Percentiles rank a stretch among this genome's conserved stretches.
Conservation (phyloP, 2,797 vertebrate genomes). For the Oceanodroma leucorhoa region DNA sequence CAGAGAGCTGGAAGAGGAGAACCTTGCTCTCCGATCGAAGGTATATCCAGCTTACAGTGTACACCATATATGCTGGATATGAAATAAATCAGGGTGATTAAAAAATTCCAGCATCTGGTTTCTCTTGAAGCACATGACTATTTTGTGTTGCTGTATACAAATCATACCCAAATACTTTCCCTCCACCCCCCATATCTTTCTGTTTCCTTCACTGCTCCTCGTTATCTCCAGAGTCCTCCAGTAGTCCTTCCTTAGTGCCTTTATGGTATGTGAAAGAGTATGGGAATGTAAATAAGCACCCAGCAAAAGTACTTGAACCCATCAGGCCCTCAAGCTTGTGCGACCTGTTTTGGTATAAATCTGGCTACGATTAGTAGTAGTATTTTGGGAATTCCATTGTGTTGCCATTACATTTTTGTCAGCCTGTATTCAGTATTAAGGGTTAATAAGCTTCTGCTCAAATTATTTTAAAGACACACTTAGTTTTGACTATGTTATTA, state of each 20-base stretch:
- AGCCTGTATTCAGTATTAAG: background rate
- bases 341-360: background rate
- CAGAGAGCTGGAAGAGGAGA: slow-evolving; percentile 93
- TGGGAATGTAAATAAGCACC: accelerated
- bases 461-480: background rate
- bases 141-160: background rate
- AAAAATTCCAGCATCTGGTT: background rate
- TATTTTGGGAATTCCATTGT: background rate
- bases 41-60: slow-evolving; percentile 1
- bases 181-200: background rate
- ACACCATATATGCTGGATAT: background rate
- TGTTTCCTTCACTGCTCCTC: background rate
- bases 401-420: background rate
- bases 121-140: accelerated
- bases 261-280: background rate
- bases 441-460: background rate
- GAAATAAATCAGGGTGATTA: background rate
- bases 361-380: background rate
- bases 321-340: background rate
- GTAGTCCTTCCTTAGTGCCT: background rate
- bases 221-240: background rate
- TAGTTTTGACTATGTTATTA: background rate
- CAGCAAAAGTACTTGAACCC: background rate
- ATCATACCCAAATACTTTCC: background rate
- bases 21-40: slow-evolving; percentile 88